These are phyloP conservation scores for Corynorhinus townsendii DNA, from an alignment of 2,113 vertebrate genomes.

Conservation along the genomic window DNA sequence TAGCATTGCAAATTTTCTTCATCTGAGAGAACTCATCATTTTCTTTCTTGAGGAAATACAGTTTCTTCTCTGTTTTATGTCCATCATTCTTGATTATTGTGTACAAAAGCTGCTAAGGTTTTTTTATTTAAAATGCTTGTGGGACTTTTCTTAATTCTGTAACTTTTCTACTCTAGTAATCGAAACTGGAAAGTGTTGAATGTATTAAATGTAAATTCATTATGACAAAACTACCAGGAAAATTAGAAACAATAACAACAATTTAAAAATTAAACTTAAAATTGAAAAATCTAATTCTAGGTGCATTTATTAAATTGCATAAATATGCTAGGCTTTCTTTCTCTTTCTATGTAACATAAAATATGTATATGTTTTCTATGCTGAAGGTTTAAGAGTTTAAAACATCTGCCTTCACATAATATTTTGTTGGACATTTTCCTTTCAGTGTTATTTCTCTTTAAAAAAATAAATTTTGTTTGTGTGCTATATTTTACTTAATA, in stretches of 20 bases:
- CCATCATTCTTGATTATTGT: not conserved
- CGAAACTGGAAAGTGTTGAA: not conserved
- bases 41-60: not conserved
- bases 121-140: not conserved
- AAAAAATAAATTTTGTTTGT: not conserved
- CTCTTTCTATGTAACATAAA: not conserved
- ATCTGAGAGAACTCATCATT: not conserved
- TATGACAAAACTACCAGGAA: not conserved
- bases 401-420: not conserved
- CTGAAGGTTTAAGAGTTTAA: not conserved
- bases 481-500: not conserved
- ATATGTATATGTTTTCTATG: not conserved
- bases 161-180: not conserved
- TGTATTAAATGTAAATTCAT: not conserved
- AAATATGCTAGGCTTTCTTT: not conserved
- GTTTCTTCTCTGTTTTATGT: not conserved
- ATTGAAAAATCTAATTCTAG: not conserved
- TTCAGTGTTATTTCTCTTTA: not conserved
- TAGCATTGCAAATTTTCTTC: not conserved
- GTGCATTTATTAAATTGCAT: not conserved
- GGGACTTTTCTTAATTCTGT: not conserved
- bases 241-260: not conserved
- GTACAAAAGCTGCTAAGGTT: not conserved
- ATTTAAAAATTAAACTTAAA: slow-evolving; percentile 20
- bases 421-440: not conserved